Conservation (phyloP, 1,140 invertebrate genomes). For the Eulimnadia texana region DNA sequence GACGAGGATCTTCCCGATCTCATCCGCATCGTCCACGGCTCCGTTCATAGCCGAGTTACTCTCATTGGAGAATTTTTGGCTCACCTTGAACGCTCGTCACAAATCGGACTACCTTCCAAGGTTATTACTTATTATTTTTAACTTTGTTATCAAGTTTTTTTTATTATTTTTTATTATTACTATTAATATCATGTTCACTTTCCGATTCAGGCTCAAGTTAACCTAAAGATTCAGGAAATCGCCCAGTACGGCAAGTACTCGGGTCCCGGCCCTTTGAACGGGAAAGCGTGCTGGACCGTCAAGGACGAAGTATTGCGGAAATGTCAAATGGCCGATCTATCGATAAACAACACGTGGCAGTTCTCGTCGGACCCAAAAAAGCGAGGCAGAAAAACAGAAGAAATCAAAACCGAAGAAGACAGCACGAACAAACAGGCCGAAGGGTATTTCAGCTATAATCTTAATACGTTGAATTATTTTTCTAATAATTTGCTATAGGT, state of each 20-base stretch:
- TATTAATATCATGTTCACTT: neutral
- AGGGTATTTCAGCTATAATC: neutral
- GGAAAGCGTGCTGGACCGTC: constrained; percentile 52
- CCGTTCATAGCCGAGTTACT: constrained; percentile 38
- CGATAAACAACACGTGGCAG: constrained; percentile 34
- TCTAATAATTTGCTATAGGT: neutral
- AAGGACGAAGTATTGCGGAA: constrained; percentile 38
- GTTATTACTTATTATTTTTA: neutral
- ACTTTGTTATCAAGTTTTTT: too few relatives aligned
- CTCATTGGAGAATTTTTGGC: constrained; percentile 47
- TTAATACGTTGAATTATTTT: neutral
- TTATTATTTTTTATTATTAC: neutral
- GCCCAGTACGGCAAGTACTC: constrained; percentile 41
- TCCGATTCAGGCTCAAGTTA: constrained; percentile 34
- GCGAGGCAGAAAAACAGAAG: neutral
- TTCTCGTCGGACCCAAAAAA: constrained; percentile 10
- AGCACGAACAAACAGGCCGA: neutral
- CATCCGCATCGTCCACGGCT: constrained; percentile 51
- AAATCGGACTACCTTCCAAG: constrained; percentile 11
- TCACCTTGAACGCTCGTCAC: constrained; percentile 30
- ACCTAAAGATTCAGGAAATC: constrained; percentile 41
- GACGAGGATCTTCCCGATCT: constrained; percentile 41
- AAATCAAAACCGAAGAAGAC: constrained; percentile 2
- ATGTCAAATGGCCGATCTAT: constrained; percentile 37
- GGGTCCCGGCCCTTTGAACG: constrained; percentile 37